Evolutionary conservation across 2,888 invertebrate genomes (phyloP), one percentile per base, ranked within the genome.

Genomic region (Erebia aethiops): DNA sequence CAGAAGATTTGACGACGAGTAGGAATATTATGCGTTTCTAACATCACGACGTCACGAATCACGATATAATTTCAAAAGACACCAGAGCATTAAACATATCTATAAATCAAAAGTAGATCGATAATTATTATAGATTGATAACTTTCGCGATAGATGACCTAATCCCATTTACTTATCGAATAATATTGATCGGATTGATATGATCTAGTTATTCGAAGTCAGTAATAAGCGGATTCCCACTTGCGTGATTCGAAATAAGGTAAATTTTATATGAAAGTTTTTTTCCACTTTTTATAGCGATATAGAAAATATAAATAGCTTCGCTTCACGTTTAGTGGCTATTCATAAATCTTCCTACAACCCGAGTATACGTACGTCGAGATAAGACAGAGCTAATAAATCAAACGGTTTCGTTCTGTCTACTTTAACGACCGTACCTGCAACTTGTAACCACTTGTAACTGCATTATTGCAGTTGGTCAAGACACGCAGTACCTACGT

Each of bases 361-460:
- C 16, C 10, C 64, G 52, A 51, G 52, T 16, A 35, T 35, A 35
- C 35, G 7, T 35, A 64, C 64, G 52, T 64, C 8, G 64, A 64
- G 64, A 64, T 64, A 64, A 64, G 64, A 54, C 51, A 10, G 2
- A 54, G n/a, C 16, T 16, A 52, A 54, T 64, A 64, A 64, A 52
- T 54, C 35, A 54, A 41, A 8, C 41, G 52, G 35, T 35, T 41
- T 41, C 13, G 16, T 64, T 18, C 46, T n/a, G 63, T 52, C 49
- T 35, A 35, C 41, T 64, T 64, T 64, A 16, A 64, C 2, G 35
- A 46, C 26, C 18, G 9, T 5, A 26, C 62, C 7, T 18, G 11
- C 46, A 18, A 61, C 61, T 43, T 46, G 43, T 46, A 4, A 13
- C 51, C 41, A 35, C 7, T 26, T n/a, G n/a, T n/a, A n/a, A n/a